Evolutionary conservation across 2,797 vertebrate genomes (phyloP), one percentile per base, ranked within the genome.

Genomic region (Falco naumanni): DNA sequence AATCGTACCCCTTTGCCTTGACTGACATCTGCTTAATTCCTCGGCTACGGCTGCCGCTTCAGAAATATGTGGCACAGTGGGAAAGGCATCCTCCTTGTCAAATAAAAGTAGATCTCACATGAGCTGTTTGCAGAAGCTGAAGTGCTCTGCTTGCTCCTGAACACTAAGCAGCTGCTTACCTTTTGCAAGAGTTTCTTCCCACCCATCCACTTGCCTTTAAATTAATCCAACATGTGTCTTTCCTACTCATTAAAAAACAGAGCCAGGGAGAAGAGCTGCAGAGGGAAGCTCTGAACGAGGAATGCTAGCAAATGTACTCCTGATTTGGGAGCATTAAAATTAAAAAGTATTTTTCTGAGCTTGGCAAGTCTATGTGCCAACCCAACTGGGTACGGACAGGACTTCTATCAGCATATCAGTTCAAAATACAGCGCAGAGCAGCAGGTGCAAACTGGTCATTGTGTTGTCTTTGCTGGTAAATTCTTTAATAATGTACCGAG

Each of bases 1-100:
- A 6, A 14, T 5, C 0, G 0, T 16, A n/a, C 48, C 48, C 22
- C 31, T 37, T 43, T 16, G 20, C 43, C 64, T 53, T 26, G 41
- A 31, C 24, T 43, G 76, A 15, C 45, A 24, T 31, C 56, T 77
- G 26, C 51, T 43, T 69, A 43, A 57, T n/a, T 53, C 60, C 69
- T 39, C 5, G 3, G 24, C 60, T 70, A 19, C 1, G 5, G 43
- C 68, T 43, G 59, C 77, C 70, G 60, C 68, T 80, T 11, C 71
- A 10, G 81, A 37, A 48, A 59, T 74, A n/a, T 34, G 41, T 26
- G 80, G 66, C 25, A 6, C 0, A 0, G 28, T 33, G 59, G 69
- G 28, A 60, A 79, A 25, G 29, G 26, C 72, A 26, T 33, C 59
- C 64, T 83, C 37, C 51, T 59, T 54, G 59, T n/a, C 75, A 61